Base-by-base conservation (phyloP, 2,113 vertebrate genomes). In the Athene noctua region DNA sequence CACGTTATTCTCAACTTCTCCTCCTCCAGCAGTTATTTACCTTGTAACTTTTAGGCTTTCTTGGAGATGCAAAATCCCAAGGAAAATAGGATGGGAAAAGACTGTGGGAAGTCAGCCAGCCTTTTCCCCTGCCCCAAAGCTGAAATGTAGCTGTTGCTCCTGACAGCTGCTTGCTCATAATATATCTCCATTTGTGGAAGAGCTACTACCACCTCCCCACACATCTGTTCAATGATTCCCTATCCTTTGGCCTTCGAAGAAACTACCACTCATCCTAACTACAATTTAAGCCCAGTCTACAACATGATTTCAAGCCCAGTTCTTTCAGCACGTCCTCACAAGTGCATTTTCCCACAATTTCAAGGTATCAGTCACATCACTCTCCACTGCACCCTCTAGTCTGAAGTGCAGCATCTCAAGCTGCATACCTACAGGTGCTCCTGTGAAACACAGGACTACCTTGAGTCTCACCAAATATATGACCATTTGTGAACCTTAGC, bases 311-410 rank as follows among this genome's bases (percentile, higher is more conserved):
- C 58, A 72, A 94, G 17, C 16, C 86, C 54, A 52, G 14, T 34
- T 67, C 58, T 92, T 80, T 7, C 72, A 67, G 25, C 6, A 15
- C 63, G 25, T 29, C 55, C 51, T 86, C n/a, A 61, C 21, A 55
- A 26, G 38, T 5, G 21, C 47, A 8, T 59, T 90, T 82, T 29
- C 80, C 77, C 63, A 63, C 29, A 5, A 66, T 66, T 73, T 58
- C 38, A 63, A 46, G 38, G 0, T 7, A 15, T 5, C 52, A 29
- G 51, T 38, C 25, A 27, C 0, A 1, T 42, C 44, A 10, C 23
- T 16, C 46, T 42, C 30, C n/a, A 32, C 32, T 22, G 61, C 23
- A 16, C 38, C 27, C 61, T 30, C 63, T 14, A 46, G 44, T 17
- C 58, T 17, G 2, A 27, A 11, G 47, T 4, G 22, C 55, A 32